A percentile compares a stretch with the other conserved stretches of the same genome.
These are phyloP conservation scores for Babyrousa celebensis DNA, from an alignment of 2,797 vertebrate genomes.

Conservation along the genomic window DNA sequence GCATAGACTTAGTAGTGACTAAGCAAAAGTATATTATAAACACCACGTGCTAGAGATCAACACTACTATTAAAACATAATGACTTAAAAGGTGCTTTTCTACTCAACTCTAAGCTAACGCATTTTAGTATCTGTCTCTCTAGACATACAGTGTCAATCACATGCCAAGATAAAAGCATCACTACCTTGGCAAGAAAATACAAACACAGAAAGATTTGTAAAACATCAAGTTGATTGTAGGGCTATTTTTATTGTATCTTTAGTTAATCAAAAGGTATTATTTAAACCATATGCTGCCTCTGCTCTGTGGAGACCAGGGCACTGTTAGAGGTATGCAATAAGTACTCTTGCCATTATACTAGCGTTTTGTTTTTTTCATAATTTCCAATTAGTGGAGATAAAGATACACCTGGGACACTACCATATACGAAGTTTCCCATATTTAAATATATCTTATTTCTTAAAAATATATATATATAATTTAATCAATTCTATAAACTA, in stretches of 20 bases:
- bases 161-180: constrained; percentile 42
- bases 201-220: constrained; percentile 54
- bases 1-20: not conserved
- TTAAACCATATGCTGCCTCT: constrained; percentile 56
- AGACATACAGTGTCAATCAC: constrained; percentile 8
- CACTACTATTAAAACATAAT: not conserved
- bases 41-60: not conserved
- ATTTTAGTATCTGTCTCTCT: constrained; percentile 16
- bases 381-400: constrained; percentile 65
- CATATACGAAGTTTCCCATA: constrained; percentile 25
- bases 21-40: not conserved
- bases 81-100: constrained; percentile 1
- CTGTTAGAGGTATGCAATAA: constrained; percentile 65
- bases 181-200: not conserved
- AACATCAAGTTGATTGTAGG: constrained; percentile 1
- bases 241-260: constrained; percentile 42
- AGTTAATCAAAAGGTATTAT: constrained; percentile 75
- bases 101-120: constrained; percentile 1
- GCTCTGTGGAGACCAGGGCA: not conserved
- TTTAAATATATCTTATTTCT: constrained; percentile 75
- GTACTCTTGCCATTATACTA: constrained; percentile 71
- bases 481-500: constrained; percentile 78
- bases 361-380: not conserved
- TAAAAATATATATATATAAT: not conserved
- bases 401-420: constrained; percentile 68